Percentiles rank a stretch among this genome's conserved stretches.
phyloP scores from a whole-genome alignment of 2,113 vertebrate species.

The Spermophilus dauricus region DNA sequence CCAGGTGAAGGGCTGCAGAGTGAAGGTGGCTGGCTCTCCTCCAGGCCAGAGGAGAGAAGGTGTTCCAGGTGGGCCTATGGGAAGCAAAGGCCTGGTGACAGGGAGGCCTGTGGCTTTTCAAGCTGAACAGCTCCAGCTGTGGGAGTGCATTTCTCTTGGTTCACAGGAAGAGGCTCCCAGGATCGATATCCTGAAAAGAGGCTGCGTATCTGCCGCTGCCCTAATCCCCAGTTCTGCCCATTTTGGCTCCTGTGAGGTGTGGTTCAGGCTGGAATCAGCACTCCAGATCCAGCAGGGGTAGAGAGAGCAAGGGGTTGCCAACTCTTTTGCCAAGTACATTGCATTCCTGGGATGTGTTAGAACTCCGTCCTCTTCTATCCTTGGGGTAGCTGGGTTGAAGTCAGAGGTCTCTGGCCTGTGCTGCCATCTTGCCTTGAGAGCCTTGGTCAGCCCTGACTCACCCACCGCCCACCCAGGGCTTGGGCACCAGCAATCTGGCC shows the following conservation, averaged over 20 bases:
- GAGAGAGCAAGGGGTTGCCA: not conserved
- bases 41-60: not conserved
- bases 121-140: not conserved
- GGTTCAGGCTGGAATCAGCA: not conserved
- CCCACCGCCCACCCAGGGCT: constrained; percentile 73
- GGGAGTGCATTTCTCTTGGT: not conserved
- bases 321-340: not conserved
- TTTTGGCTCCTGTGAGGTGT: not conserved
- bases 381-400: not conserved
- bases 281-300: not conserved
- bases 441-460: constrained; percentile 75
- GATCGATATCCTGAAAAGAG: not conserved
- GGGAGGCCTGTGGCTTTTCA: not conserved
- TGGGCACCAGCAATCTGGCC: constrained; percentile 82
- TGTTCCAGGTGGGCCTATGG: not conserved
- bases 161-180: not conserved
- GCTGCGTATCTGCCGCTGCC: not conserved
- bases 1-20: not conserved
- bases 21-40: constrained; percentile 5
- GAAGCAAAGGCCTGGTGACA: not conserved
- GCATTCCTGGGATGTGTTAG: not conserved
- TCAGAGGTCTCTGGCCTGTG: constrained; percentile 3
- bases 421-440: constrained; percentile 53
- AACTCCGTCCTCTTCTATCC: not conserved
- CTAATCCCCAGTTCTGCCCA: not conserved